These are phyloP conservation scores for Eupleurogrammus muticus DNA, from an alignment of 2,797 vertebrate species.

Conservation along the genomic window DNA sequence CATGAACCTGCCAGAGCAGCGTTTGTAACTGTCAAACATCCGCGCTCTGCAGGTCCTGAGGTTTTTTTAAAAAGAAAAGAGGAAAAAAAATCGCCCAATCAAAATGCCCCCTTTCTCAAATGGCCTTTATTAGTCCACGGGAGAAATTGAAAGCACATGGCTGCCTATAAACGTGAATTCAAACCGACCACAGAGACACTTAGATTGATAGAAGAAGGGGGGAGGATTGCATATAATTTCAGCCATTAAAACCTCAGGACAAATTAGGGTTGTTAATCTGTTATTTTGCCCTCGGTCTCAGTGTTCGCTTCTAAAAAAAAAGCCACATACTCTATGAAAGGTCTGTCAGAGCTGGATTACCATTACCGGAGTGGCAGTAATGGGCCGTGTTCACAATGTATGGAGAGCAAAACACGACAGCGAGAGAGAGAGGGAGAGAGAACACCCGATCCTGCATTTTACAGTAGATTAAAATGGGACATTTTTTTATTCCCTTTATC, in stretches of 20 bases:
- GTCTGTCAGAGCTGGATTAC: slow-evolving; percentile 66
- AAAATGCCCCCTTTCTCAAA: slow-evolving; percentile 71
- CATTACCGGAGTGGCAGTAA: slow-evolving; percentile 48
- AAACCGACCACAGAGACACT: slow-evolving; percentile 77
- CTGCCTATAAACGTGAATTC: slow-evolving; percentile 70
- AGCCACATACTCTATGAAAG: slow-evolving; percentile 53
- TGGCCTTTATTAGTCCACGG: slow-evolving; percentile 74
- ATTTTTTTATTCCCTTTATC: slow-evolving; percentile 33
- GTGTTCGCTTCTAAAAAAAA: slow-evolving; percentile 48
- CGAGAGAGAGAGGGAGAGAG: not conserved
- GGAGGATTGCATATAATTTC: slow-evolving; percentile 71
- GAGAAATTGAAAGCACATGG: slow-evolving; percentile 83
- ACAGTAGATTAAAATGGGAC: slow-evolving; percentile 12
- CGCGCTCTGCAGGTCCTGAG: slow-evolving; percentile 58
- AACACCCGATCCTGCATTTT: slow-evolving; percentile 28
- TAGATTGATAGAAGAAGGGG: slow-evolving; percentile 73
- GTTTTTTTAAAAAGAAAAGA: slow-evolving; percentile 47
- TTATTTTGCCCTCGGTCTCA: slow-evolving; percentile 77
- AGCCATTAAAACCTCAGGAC: slow-evolving; percentile 81
- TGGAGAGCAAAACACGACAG: slow-evolving; percentile 9
- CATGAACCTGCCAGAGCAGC: slow-evolving; percentile 72
- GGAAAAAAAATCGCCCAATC: slow-evolving; percentile 64
- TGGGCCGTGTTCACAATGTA: slow-evolving; percentile 12
- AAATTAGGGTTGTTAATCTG: slow-evolving; percentile 85
- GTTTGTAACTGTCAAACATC: slow-evolving; percentile 82